Percentiles rank a stretch among this genome's conserved stretches.
These are phyloP conservation scores for Microctonus brassicae DNA, from an alignment of 2,888 invertebrate species.

Conservation along the genomic window DNA sequence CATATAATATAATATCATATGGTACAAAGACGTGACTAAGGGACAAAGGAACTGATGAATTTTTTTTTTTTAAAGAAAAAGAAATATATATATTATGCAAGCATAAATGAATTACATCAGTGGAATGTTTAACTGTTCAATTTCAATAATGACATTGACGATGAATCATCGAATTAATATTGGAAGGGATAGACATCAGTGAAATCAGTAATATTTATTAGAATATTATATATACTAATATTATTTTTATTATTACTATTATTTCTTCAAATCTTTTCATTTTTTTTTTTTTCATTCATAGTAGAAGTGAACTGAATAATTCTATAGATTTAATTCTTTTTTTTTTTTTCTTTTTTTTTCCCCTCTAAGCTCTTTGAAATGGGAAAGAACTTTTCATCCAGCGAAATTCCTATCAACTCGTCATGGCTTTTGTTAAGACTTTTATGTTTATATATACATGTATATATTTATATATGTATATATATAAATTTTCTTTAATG, in stretches of 20 bases:
- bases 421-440: neutral
- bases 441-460: neutral
- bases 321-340: neutral
- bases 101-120: neutral
- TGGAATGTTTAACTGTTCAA: neutral
- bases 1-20: neutral
- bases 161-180: neutral
- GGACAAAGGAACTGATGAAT: conserved; percentile 16
- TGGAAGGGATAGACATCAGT: too few species aligned
- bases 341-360: neutral
- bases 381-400: neutral
- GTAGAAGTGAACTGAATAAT: neutral
- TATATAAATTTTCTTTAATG: neutral
- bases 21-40: neutral
- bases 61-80: neutral
- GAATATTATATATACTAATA: neutral
- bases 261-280: neutral
- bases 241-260: neutral
- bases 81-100: neutral
- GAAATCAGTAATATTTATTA: too few species aligned
- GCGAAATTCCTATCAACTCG: neutral
- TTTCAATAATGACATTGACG: neutral
- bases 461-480: neutral
- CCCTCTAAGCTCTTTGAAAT: neutral
- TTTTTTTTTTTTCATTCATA: neutral